Conservation (phyloP, 2,888 invertebrate species). For the Drosophila antonietae region DNA sequence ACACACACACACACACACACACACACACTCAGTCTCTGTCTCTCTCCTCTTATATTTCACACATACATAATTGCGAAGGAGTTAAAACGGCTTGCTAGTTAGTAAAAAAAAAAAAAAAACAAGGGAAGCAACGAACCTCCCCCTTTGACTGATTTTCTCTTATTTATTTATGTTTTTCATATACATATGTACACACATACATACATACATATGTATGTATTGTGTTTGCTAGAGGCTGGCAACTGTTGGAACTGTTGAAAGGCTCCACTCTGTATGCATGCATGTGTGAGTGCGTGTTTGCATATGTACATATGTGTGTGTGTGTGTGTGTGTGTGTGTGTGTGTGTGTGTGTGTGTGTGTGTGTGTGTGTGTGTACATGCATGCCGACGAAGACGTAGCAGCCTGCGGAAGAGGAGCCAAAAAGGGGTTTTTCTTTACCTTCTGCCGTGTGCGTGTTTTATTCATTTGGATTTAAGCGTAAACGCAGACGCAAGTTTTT, state of each 20-base stretch:
- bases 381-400: not conserved
- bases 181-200: not conserved
- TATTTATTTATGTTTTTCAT: not conserved
- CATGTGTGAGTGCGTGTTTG: constrained; percentile 6
- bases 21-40: not conserved
- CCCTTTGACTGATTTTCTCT: constrained; percentile 9
- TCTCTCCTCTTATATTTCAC: not conserved
- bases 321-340: too few relatives aligned
- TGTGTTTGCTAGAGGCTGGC: constrained; percentile 51
- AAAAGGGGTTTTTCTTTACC: constrained; percentile 44
- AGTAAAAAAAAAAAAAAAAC: constrained; percentile 38
- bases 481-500: constrained; percentile 72
- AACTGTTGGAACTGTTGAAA: constrained; percentile 32
- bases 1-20: not conserved
- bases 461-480: constrained; percentile 76
- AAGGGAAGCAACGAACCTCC: constrained; percentile 29
- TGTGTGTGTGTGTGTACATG: too few relatives aligned
- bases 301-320: constrained; percentile 2
- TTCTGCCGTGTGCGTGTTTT: constrained; percentile 57
- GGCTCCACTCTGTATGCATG: constrained; percentile 8
- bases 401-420: constrained; percentile 5
- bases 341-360: too few relatives aligned
- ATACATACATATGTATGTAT: not conserved
- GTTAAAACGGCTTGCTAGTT: constrained; percentile 71
- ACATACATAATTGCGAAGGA: constrained; percentile 61